Percentiles rank a stretch among this genome's conserved stretches.
Conservation (phyloP, 2,797 vertebrate species). For the Alfaro cultratus region DNA sequence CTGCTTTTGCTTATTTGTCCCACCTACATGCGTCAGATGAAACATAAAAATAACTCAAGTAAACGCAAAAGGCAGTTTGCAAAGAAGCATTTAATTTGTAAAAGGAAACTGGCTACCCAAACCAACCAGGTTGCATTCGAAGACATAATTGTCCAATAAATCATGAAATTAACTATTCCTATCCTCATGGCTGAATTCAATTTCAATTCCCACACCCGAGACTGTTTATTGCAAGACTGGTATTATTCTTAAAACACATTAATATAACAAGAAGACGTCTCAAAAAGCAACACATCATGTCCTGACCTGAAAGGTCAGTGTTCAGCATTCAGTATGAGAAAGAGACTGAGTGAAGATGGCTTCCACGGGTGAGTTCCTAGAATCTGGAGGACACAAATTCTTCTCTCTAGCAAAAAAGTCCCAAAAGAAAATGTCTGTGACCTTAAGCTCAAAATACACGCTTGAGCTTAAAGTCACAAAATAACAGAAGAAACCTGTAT, state of each 20-base stretch:
- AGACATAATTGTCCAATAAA: neutral
- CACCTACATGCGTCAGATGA: neutral
- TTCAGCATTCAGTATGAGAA: neutral
- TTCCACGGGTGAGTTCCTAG: neutral
- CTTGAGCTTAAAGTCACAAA: neutral
- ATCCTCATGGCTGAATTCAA: neutral
- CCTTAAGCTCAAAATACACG: neutral
- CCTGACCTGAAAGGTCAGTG: neutral
- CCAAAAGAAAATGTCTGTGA: neutral
- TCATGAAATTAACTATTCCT: neutral
- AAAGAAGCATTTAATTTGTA: neutral
- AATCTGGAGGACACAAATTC: neutral
- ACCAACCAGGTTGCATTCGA: neutral
- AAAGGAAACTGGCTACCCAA: neutral
- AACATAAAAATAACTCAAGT: neutral
- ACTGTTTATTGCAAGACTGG: neutral
- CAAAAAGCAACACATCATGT: neutral
- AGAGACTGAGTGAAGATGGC: neutral
- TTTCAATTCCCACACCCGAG: neutral
- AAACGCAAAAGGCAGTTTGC: neutral
- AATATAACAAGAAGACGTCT: neutral
- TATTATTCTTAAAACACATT: neutral
- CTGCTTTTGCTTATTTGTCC: neutral
- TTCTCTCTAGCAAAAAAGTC: too few relatives aligned
- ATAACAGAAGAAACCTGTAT: neutral